A percentile compares a stretch with the other conserved stretches of the same genome.
phyloP scores from a whole-genome alignment of 2,113 vertebrate species.

The Spea multiplicata region DNA sequence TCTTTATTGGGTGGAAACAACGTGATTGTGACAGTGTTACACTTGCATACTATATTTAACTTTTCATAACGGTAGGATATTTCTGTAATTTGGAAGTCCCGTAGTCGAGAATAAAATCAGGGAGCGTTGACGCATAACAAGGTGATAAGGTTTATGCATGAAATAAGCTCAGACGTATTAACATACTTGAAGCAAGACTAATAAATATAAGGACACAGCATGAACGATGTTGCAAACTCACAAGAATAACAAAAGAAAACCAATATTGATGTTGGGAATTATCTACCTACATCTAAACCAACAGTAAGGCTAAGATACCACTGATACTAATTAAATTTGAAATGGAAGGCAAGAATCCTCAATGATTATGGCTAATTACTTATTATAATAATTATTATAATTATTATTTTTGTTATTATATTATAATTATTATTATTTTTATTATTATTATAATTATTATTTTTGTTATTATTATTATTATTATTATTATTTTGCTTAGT shows the following conservation, averaged over 20 bases:
- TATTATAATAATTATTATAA: no score
- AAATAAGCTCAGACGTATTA: slow-evolving; percentile 23
- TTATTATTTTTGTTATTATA: no score
- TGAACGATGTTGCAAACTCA: background rate
- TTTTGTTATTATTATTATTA: no score
- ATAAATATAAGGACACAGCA: background rate
- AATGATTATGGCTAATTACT: no score
- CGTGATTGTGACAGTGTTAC: slow-evolving; percentile 58
- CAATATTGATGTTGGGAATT: background rate
- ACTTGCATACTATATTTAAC: slow-evolving; percentile 54
- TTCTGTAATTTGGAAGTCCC: slow-evolving; percentile 52
- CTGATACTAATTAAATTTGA: no score
- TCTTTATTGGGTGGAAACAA: slow-evolving; percentile 57
- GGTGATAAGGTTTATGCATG: slow-evolving; percentile 46
- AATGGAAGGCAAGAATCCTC: no score
- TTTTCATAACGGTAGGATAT: slow-evolving; percentile 49
- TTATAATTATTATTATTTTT: no score
- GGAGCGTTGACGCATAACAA: slow-evolving; percentile 24
- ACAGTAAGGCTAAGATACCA: no score
- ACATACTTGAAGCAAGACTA: slow-evolving; percentile 16
- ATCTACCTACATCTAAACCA: no score
- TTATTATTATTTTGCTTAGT: no score
- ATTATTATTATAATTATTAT: no score
- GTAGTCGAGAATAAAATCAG: slow-evolving; percentile 40
- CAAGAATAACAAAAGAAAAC: slow-evolving; percentile 1